Percentiles rank a stretch among this genome's conserved stretches.
These are phyloP conservation scores for Hydractinia symbiolongicarpus DNA, from an alignment of 30 jellyfish, hydroid and myxozoan species.

Conservation along the genomic window DNA sequence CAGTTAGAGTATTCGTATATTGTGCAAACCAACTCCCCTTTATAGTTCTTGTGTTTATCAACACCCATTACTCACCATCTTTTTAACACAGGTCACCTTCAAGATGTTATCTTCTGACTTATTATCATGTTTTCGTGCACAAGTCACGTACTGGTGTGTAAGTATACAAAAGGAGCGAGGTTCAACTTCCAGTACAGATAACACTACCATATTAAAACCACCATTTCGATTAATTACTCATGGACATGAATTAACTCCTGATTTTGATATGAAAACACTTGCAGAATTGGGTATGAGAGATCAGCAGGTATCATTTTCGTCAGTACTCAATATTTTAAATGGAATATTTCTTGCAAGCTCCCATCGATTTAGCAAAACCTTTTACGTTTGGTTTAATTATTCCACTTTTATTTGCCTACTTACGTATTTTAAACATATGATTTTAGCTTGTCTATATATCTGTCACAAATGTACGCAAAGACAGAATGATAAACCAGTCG, in stretches of 20 bases:
- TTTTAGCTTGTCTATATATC: constrained; percentile 85
- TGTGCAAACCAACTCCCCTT: too few species aligned
- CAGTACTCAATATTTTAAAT: too few species aligned
- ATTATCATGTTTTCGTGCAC: constrained; percentile 84
- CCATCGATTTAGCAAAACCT: too few species aligned
- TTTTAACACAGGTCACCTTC: constrained; percentile 61
- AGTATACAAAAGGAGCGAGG: constrained; percentile 37
- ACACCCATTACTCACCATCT: too few species aligned
- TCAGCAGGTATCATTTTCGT: constrained; percentile 68
- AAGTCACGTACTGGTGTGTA: constrained; percentile 91
- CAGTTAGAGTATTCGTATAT: too few species aligned
- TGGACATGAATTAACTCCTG: constrained; percentile 97
- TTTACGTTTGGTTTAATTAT: too few species aligned
- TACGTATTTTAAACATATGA: neutral
- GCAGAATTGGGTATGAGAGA: constrained; percentile 87
- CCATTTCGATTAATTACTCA: constrained; percentile 96
- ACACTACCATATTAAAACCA: constrained; percentile 57
- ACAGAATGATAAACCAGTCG: constrained; percentile 45
- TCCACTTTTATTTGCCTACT: too few species aligned
- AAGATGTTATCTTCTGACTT: constrained; percentile 68
- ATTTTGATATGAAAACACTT: constrained; percentile 84
- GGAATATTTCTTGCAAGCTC: too few species aligned
- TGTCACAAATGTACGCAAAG: constrained; percentile 76
- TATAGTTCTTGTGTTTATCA: too few species aligned
- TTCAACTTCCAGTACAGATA: neutral